Conservation (phyloP, 2,797 vertebrate genomes). For the Bufotes viridis region DNA sequence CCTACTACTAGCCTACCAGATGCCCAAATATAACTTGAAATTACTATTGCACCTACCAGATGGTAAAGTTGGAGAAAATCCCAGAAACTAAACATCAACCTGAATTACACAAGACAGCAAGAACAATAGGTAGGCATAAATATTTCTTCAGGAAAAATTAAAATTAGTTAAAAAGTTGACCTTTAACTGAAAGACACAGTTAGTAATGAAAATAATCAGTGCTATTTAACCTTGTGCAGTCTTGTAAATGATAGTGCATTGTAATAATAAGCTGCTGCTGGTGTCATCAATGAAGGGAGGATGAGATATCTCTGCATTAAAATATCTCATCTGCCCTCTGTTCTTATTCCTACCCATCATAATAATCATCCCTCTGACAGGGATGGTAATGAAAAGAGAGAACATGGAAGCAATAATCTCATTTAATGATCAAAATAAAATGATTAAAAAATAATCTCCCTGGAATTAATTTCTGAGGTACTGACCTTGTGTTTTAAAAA, state of each 20-base stretch:
- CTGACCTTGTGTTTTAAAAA: constrained; percentile 45
- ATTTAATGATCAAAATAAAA: constrained; percentile 53
- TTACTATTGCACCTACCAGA: constrained; percentile 53
- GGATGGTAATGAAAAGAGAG: constrained; percentile 52
- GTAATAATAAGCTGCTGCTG: constrained; percentile 27
- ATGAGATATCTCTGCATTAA: constrained; percentile 47
- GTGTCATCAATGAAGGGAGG: not conserved
- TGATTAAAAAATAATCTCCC: not conserved
- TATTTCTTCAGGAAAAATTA: constrained; percentile 27
- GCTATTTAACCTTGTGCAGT: constrained; percentile 30
- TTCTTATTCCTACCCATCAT: constrained; percentile 53
- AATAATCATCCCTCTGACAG: constrained; percentile 47
- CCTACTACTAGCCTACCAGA: constrained; percentile 42
- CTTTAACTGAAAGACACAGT: constrained; percentile 27
- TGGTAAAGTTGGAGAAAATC: constrained; percentile 46
- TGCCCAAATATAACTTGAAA: constrained; percentile 38
- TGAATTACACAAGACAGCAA: constrained; percentile 3
- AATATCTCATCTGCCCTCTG: constrained; percentile 33
- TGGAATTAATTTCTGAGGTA: constrained; percentile 15
- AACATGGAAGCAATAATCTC: constrained; percentile 38
- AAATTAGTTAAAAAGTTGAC: constrained; percentile 18
- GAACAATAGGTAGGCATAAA: constrained; percentile 41
- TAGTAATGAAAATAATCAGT: constrained; percentile 35
- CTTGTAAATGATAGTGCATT: constrained; percentile 26
- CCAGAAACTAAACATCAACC: constrained; percentile 47